Percentiles rank a stretch among this genome's conserved stretches.
Conservation (phyloP, 2,888 invertebrate species). For the Chrysolina haemoptera region DNA sequence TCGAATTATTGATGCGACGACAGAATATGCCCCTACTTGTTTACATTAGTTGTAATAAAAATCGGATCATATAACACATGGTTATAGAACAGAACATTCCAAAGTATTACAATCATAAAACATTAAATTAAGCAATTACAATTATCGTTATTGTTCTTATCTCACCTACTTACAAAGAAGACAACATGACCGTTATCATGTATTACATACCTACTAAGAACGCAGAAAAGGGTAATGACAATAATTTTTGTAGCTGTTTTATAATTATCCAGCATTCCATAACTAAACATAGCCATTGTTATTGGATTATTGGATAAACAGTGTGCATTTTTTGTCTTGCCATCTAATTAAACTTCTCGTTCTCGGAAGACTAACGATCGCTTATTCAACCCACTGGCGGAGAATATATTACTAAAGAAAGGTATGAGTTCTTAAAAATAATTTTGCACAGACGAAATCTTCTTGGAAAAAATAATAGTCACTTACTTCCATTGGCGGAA, state of each 20-base stretch:
- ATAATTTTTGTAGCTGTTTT: not conserved
- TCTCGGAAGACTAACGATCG: not conserved
- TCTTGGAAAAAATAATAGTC: too few species aligned
- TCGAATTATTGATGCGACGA: too few species aligned
- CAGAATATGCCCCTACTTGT: not conserved
- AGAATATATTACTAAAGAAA: too few species aligned
- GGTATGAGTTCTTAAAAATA: too few species aligned
- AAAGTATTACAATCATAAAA: constrained; percentile 9
- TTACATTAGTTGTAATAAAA: not conserved
- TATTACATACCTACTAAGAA: constrained; percentile 11
- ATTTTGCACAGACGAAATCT: too few species aligned
- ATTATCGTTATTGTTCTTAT: constrained; percentile 1
- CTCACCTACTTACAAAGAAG: constrained; percentile 17
- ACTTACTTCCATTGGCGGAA: not conserved
- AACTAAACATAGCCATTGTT: not conserved
- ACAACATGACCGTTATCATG: not conserved
- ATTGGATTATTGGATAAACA: not conserved
- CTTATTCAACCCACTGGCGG: too few species aligned
- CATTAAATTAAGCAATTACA: not conserved
- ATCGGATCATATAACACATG: not conserved
- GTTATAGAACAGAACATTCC: constrained; percentile 2
- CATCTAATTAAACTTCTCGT: not conserved
- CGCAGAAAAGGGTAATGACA: not conserved
- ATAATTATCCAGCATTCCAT: constrained; percentile 9
- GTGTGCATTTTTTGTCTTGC: not conserved